Conservation (phyloP, 2,113 vertebrate species). For the Pyxicephalus adspersus region DNA sequence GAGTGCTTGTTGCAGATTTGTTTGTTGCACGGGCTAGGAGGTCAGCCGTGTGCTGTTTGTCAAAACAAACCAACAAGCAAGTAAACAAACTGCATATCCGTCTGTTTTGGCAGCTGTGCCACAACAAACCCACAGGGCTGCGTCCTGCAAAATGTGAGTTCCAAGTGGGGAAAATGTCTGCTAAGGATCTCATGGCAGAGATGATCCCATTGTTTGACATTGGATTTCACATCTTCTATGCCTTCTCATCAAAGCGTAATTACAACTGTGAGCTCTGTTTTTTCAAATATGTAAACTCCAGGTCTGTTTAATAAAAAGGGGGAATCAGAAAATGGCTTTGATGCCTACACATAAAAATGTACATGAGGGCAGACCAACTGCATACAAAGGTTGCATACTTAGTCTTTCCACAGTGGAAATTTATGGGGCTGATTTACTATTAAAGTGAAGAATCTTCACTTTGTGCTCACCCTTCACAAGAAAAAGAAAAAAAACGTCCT, state of each 20-base stretch:
- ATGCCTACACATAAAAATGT: too few species aligned
- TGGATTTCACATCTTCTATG: background rate
- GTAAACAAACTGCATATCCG: background rate
- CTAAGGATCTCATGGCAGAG: background rate
- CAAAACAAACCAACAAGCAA: constrained; percentile 21
- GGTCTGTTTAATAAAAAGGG: too few species aligned
- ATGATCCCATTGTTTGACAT: background rate
- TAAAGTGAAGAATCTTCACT: too few species aligned
- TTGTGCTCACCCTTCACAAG: too few species aligned
- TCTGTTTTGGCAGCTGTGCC: constrained; percentile 27
- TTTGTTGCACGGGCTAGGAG: background rate
- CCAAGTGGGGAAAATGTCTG: background rate
- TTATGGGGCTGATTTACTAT: too few species aligned
- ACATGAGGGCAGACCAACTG: too few species aligned
- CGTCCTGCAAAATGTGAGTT: background rate
- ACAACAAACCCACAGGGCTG: background rate
- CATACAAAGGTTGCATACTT: too few species aligned
- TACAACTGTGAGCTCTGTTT: background rate
- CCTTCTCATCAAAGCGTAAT: constrained; percentile 9
- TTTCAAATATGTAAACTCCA: background rate
- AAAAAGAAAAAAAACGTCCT: too few species aligned
- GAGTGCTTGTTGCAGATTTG: background rate
- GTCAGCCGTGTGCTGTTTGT: background rate
- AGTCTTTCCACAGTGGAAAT: too few species aligned
- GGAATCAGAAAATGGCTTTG: too few species aligned